Conservation (phyloP, 92 coral and sea anemone genomes). For the Ricordea florida region DNA sequence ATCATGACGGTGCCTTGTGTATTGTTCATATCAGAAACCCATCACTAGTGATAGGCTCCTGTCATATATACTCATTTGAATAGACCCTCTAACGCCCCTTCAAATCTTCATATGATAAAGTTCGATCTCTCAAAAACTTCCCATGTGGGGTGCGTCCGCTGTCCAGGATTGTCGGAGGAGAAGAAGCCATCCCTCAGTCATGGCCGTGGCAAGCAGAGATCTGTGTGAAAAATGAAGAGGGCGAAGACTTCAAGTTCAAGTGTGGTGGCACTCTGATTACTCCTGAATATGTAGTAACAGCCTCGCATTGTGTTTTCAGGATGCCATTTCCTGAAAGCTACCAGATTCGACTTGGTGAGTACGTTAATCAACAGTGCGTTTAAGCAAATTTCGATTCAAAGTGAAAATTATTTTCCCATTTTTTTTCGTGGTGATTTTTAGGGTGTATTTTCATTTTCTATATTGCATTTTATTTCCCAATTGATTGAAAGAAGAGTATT, state of each 20-base stretch:
- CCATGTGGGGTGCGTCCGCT: conserved; percentile 46
- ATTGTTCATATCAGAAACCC: no score
- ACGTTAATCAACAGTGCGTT: background rate
- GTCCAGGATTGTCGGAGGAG: conserved; percentile 64
- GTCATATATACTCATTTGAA: no score
- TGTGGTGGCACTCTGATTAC: conserved; percentile 71
- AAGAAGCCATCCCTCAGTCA: conserved; percentile 58
- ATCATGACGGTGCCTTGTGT: no score
- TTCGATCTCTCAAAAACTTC: background rate
- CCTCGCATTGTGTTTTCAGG: conserved; percentile 75
- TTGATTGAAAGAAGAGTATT: no score
- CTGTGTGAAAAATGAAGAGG: conserved; percentile 8
- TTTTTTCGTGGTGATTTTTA: no score
- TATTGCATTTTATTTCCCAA: no score
- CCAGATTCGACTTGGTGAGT: conserved; percentile 59
- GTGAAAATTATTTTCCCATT: no score
- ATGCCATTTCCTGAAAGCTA: conserved; percentile 59
- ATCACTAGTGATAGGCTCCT: no score
- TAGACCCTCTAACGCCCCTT: no score
- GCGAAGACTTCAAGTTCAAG: conserved; percentile 33
- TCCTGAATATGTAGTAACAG: conserved; percentile 63
- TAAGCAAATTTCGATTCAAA: no score
- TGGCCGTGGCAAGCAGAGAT: conserved; percentile 88
- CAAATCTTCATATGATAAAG: no score
- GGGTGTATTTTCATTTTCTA: no score